These are phyloP conservation scores for Cheilosia soror DNA, from an alignment of 2,888 invertebrate genomes.

Conservation along the genomic window DNA sequence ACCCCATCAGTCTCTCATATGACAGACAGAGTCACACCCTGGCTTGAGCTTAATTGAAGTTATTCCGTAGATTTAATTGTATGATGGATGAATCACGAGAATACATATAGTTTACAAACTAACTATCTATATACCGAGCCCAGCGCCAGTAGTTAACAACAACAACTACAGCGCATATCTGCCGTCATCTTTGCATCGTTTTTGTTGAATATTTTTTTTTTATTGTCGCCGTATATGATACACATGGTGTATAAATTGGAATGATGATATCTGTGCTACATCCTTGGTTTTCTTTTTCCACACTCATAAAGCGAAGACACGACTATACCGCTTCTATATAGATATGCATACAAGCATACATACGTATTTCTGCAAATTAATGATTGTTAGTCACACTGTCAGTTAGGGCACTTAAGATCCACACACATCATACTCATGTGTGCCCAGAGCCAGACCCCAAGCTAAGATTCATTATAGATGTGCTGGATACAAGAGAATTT, in stretches of 20 bases:
- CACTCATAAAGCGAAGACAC: constrained; percentile 3
- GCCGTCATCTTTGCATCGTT: constrained; percentile 64
- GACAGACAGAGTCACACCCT: constrained; percentile 70
- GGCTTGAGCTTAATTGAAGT: constrained; percentile 73
- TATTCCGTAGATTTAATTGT: constrained; percentile 74
- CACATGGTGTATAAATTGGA: constrained; percentile 48
- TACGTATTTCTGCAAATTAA: constrained; percentile 73
- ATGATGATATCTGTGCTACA: constrained; percentile 66
- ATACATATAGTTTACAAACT: constrained; percentile 23
- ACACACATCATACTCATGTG: constrained; percentile 40
- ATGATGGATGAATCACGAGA: constrained; percentile 74
- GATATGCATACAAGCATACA: background rate
- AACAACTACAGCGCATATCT: constrained; percentile 27
- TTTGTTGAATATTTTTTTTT: background rate
- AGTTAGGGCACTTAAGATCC: constrained; percentile 73
- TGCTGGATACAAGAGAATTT: constrained; percentile 17
- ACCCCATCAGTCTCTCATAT: constrained; percentile 65
- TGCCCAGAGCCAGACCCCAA: constrained; percentile 70
- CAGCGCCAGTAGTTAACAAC: constrained; percentile 31
- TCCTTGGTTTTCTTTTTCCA: constrained; percentile 41
- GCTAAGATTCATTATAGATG: constrained; percentile 56
- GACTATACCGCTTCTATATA: background rate
- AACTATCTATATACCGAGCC: constrained; percentile 6
- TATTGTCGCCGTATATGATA: background rate
- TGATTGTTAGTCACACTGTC: constrained; percentile 76